Evolutionary conservation across 1,140 invertebrate species (phyloP).

Genomic region (Bombus sibiricus): DNA sequence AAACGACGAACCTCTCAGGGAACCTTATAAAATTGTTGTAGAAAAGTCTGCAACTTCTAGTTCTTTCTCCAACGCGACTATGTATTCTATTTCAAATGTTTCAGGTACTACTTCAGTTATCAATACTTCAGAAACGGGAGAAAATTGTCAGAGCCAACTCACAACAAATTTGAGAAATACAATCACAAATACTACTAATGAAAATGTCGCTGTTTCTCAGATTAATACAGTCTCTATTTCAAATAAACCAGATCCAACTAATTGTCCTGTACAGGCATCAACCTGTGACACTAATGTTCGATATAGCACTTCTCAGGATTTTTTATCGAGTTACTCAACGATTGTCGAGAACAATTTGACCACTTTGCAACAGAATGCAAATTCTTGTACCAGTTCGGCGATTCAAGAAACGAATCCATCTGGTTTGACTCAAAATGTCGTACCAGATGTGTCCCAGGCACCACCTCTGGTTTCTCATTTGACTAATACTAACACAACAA

Average conservation of each 20-base stretch:
- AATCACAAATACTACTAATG: slow-evolving; percentile 17
- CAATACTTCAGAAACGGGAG: slow-evolving; percentile 8
- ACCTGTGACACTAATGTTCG: slow-evolving; percentile 57
- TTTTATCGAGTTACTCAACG: slow-evolving; percentile 66
- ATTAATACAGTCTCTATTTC: slow-evolving; percentile 20
- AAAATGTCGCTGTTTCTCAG: slow-evolving; percentile 41
- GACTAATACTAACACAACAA: slow-evolving; percentile 31
- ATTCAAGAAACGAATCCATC: slow-evolving; percentile 37
- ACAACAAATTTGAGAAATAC: slow-evolving; percentile 45
- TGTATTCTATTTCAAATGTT: slow-evolving; percentile 43
- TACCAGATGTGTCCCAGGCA: slow-evolving; percentile 26
- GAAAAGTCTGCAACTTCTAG: slow-evolving; percentile 47
- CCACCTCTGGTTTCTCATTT: slow-evolving; percentile 44
- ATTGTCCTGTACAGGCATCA: slow-evolving; percentile 35
- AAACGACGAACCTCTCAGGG: slow-evolving; percentile 75
- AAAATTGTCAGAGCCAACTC: slow-evolving; percentile 45
- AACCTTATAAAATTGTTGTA: slow-evolving; percentile 77
- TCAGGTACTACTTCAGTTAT: slow-evolving; percentile 24
- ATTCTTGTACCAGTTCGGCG: slow-evolving; percentile 43
- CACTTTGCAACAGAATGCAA: slow-evolving; percentile 42
- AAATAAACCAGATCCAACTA: slow-evolving; percentile 16
- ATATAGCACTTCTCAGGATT: slow-evolving; percentile 64
- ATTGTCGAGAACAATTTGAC: slow-evolving; percentile 37
- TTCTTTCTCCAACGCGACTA: slow-evolving; percentile 32
- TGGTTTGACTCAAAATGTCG: slow-evolving; percentile 2